phyloP scores from a whole-genome alignment of 2,113 vertebrate species.

The Poeciliopsis turrubarensis region DNA sequence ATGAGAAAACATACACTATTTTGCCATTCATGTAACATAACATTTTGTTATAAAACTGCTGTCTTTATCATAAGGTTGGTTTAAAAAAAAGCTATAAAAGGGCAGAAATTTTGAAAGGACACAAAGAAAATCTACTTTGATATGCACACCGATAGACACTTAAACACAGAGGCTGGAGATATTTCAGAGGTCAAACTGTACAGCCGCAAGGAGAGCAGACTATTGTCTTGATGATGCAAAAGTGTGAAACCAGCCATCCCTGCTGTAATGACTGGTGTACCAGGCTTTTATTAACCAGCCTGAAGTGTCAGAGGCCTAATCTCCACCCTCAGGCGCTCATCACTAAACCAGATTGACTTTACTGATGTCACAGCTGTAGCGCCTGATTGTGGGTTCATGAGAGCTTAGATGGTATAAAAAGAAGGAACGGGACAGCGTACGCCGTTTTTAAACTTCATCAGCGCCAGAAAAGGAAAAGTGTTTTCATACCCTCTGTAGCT shows the following conservation, averaged over 20 bases:
- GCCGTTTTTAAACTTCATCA: neutral
- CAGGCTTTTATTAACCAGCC: constrained; percentile 16
- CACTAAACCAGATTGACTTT: constrained; percentile 4
- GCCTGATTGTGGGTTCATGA: neutral
- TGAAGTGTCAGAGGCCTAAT: constrained; percentile 19
- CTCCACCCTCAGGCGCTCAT: constrained; percentile 8
- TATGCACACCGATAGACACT: constrained; percentile 4
- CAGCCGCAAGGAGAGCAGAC: constrained; percentile 27
- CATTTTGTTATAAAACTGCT: neutral
- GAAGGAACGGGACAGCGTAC: neutral
- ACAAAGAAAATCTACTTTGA: neutral
- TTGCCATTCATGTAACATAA: neutral
- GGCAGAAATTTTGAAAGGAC: neutral
- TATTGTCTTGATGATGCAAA: constrained; percentile 60
- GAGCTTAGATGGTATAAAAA: neutral
- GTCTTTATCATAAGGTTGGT: neutral
- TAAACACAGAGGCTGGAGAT: neutral
- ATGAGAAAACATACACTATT: neutral
- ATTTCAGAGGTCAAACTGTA: constrained; percentile 15
- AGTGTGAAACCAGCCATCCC: constrained; percentile 47
- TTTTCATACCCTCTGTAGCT: neutral
- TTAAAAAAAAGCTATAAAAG: neutral
- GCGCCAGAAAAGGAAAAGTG: neutral
- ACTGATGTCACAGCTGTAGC: constrained; percentile 8
- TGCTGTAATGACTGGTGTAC: constrained; percentile 27